Percentiles rank a stretch among this genome's conserved stretches.
These are phyloP conservation scores for Amblyraja radiata DNA, from an alignment of 2,797 vertebrate species.

Conservation along the genomic window DNA sequence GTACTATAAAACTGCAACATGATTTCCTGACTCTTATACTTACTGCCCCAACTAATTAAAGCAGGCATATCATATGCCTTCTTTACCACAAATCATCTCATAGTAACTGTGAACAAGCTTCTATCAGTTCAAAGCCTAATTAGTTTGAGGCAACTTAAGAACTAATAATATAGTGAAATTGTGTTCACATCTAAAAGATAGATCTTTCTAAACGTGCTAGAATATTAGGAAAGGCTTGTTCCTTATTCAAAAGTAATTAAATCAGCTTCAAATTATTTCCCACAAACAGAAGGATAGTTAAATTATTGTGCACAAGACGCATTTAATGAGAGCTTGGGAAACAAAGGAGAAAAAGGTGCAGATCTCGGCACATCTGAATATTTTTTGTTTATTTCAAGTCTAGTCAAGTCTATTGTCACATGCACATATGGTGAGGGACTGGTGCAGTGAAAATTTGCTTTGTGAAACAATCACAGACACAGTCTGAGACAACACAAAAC, in stretches of 20 bases:
- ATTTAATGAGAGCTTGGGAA: neutral
- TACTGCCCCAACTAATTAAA: no score
- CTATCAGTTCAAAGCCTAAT: neutral
- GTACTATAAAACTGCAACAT: no score
- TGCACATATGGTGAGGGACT: no score
- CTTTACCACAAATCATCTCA: neutral
- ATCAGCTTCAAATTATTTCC: neutral
- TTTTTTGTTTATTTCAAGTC: neutral
- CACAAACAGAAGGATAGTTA: neutral
- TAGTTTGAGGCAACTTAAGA: neutral
- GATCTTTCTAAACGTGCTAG: neutral
- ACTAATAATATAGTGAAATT: neutral
- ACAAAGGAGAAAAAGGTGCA: neutral
- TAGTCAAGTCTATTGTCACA: no score
- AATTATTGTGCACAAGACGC: no score
- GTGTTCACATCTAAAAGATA: neutral
- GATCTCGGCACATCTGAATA: neutral
- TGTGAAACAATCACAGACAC: no score
- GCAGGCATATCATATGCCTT: no score
- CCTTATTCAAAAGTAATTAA: neutral
- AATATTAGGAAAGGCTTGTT: neutral
- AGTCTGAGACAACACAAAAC: no score
- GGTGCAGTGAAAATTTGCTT: no score
- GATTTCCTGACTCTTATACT: no score
- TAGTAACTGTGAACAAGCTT: neutral